Percentiles rank a stretch among this genome's conserved stretches.
phyloP scores from a whole-genome alignment of 2,113 vertebrate genomes.

The Noturus placidus region DNA sequence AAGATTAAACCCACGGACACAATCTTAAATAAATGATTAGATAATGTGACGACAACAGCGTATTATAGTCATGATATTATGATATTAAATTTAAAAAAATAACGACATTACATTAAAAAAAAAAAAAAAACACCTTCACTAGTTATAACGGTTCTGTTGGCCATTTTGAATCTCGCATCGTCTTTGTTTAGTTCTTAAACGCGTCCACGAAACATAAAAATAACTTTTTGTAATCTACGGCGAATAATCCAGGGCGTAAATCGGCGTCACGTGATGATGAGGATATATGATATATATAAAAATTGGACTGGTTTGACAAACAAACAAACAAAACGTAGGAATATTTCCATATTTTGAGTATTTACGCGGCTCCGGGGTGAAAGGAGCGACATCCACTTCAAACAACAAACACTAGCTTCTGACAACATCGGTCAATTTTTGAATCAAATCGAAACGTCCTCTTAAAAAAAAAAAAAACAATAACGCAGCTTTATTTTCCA shows the following conservation, averaged over 20 bases:
- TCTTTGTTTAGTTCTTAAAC: neutral
- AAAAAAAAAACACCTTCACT: too few relatives aligned
- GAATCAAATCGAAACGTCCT: slow-evolving; percentile 9
- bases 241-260: neutral
- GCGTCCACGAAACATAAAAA: neutral
- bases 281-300: too few relatives aligned
- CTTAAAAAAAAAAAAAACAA: neutral
- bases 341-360: neutral
- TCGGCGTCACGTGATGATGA: too few relatives aligned
- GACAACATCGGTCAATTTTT: neutral
- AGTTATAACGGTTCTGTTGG: neutral
- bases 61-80: too few relatives aligned
- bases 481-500: neutral
- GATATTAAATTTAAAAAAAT: too few relatives aligned
- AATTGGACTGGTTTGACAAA: too few relatives aligned
- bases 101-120: neutral
- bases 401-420: neutral
- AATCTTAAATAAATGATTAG: too few relatives aligned
- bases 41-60: too few relatives aligned
- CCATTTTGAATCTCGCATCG: neutral
- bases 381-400: neutral
- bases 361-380: neutral
- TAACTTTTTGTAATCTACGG: neutral
- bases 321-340: neutral
- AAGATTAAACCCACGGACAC: too few relatives aligned